These are phyloP conservation scores for Lasioglossum pauxillum DNA, from an alignment of 2,888 invertebrate species.

Conservation along the genomic window DNA sequence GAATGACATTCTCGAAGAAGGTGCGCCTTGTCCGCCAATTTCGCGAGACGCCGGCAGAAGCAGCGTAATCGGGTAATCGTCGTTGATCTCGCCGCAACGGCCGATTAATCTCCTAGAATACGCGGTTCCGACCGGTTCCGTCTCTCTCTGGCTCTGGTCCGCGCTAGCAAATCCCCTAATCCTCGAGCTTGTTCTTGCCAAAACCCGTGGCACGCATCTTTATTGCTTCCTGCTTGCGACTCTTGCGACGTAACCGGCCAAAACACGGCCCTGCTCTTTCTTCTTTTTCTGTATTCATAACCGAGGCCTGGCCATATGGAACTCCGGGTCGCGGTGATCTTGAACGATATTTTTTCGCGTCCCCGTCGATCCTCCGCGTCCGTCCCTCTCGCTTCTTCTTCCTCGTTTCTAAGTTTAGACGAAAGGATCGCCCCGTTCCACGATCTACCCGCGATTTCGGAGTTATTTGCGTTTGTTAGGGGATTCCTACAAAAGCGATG, in stretches of 20 bases:
- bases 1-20: not conserved
- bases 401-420: slow-evolving; percentile 80
- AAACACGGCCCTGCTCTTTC: slow-evolving; percentile 36
- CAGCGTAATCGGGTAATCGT: slow-evolving; percentile 1
- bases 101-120: slow-evolving; percentile 35
- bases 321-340: slow-evolving; percentile 50
- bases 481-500: slow-evolving; percentile 69
- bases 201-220: slow-evolving; percentile 44
- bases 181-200: slow-evolving; percentile 40
- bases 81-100: slow-evolving; percentile 5
- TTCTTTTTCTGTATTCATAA: not conserved
- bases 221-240: slow-evolving; percentile 59
- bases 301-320: slow-evolving; percentile 42
- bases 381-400: slow-evolving; percentile 66
- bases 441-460: slow-evolving; percentile 48
- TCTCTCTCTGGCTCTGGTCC: not conserved
- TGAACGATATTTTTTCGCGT: slow-evolving; percentile 58
- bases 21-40: slow-evolving; percentile 4
- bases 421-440: slow-evolving; percentile 70
- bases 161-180: slow-evolving; percentile 28
- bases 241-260: slow-evolving; percentile 46
- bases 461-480: slow-evolving; percentile 72
- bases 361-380: not conserved
- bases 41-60: not conserved
- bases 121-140: slow-evolving; percentile 24